A percentile compares a stretch with the other conserved stretches of the same genome.
Conservation (phyloP, 1,140 invertebrate genomes). For the Solenopsis invicta region DNA sequence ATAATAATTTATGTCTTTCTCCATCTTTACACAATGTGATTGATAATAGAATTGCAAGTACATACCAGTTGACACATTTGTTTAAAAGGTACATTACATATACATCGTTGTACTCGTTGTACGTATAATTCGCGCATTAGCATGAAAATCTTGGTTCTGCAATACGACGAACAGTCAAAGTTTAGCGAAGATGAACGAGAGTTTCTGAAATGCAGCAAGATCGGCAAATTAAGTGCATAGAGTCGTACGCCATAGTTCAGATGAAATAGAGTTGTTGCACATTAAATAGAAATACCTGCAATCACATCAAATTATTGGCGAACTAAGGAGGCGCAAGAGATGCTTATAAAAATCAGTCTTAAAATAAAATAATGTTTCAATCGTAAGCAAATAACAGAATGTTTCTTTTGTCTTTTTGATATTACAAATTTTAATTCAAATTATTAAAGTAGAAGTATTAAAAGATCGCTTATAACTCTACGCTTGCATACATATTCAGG, state of each 20-base stretch:
- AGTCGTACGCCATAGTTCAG: neutral
- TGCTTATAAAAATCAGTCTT: constrained; percentile 36
- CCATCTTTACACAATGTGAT: constrained; percentile 12
- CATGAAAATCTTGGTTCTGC: constrained; percentile 4
- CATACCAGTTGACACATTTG: constrained; percentile 4
- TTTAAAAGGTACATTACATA: constrained; percentile 18
- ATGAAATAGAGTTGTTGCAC: neutral
- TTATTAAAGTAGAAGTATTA: neutral
- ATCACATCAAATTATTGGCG: neutral
- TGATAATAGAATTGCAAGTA: constrained; percentile 54
- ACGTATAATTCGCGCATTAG: constrained; percentile 34
- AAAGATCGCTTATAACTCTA: neutral
- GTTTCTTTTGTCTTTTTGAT: neutral
- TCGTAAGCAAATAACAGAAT: neutral
- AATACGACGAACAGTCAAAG: neutral
- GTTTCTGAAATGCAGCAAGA: neutral
- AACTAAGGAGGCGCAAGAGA: neutral
- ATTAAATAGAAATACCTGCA: neutral
- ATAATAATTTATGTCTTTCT: neutral
- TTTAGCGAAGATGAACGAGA: constrained; percentile 6
- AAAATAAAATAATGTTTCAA: neutral
- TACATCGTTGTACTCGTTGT: constrained; percentile 33
- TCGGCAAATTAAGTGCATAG: neutral
- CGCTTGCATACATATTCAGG: neutral
- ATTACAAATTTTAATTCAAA: neutral